Conservation (phyloP, 2,797 vertebrate species). For the Urosaurus nigricauda region DNA sequence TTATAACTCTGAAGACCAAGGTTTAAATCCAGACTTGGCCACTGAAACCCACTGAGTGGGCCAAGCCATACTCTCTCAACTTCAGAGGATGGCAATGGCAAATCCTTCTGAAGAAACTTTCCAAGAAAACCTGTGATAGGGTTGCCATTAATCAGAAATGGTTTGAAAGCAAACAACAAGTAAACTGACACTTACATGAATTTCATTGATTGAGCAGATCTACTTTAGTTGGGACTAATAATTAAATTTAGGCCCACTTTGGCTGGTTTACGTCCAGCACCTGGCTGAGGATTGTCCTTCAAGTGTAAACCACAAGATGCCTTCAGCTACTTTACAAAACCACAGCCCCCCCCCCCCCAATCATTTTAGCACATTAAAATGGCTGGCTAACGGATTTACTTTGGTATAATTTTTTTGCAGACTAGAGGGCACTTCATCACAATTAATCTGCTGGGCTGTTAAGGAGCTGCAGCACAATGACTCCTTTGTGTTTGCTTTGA, state of each 20-base stretch:
- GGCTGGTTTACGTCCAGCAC: not conserved
- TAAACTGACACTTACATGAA: too few species aligned
- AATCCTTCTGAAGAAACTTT: too few species aligned
- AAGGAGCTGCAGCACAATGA: not conserved
- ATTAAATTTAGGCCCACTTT: not conserved
- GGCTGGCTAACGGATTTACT: not conserved
- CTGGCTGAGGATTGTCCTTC: not conserved
- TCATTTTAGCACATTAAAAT: not conserved
- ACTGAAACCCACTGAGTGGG: too few species aligned
- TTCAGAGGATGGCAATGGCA: too few species aligned
- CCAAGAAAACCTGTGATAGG: too few species aligned
- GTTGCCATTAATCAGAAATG: too few species aligned
- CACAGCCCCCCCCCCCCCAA: not conserved
- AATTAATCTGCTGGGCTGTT: slow-evolving; percentile 1
- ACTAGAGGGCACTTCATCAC: slow-evolving; percentile 11
- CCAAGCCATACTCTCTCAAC: too few species aligned
- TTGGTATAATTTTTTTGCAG: not conserved
- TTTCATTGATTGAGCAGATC: too few species aligned
- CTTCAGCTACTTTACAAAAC: not conserved
- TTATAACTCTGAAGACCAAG: too few species aligned
- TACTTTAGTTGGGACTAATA: too few species aligned
- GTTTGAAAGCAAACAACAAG: too few species aligned
- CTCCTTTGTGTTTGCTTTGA: not conserved
- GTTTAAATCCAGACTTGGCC: too few species aligned
- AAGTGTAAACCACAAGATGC: not conserved